Evolutionary conservation across 2,888 invertebrate genomes (phyloP).

Genomic region (Dicyrtoma fusca): DNA sequence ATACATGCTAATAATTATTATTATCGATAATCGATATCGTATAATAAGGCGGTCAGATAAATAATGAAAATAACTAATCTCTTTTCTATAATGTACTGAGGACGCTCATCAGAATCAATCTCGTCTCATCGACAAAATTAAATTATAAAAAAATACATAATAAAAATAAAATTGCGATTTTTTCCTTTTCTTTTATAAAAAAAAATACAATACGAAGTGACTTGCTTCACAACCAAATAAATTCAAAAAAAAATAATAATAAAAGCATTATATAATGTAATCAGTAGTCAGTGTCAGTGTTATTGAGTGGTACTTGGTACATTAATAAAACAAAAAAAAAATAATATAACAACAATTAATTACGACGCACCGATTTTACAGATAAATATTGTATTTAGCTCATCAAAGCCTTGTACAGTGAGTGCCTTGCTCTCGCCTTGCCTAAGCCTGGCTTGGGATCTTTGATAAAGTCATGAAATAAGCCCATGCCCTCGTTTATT

Average conservation of each 20-base stretch:
- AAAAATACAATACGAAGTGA: background rate
- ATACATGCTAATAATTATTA: too few relatives aligned
- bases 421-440: slow-evolving; percentile 28
- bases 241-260: background rate
- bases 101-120: too few relatives aligned
- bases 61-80: too few relatives aligned
- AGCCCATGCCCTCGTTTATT: slow-evolving; percentile 16
- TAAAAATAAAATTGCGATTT: background rate
- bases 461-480: slow-evolving; percentile 38
- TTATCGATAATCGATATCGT: too few relatives aligned
- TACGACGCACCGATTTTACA: background rate
- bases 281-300: background rate
- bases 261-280: background rate
- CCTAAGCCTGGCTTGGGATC: slow-evolving; percentile 29
- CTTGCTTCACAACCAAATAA: slow-evolving; percentile 1
- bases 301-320: background rate
- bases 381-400: too few relatives aligned
- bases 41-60: too few relatives aligned
- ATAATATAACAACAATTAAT: slow-evolving; percentile 10
- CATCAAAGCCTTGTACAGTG: slow-evolving; percentile 31
- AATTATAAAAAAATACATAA: slow-evolving; percentile 3
- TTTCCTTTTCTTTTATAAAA: slow-evolving; percentile 13
- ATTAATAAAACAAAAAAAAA: background rate
- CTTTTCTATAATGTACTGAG: too few relatives aligned
- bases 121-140: background rate